Evolutionary conservation across 2,888 invertebrate genomes (phyloP), one percentile per base, ranked within the genome.

Genomic region (Bombylius discolor): DNA sequence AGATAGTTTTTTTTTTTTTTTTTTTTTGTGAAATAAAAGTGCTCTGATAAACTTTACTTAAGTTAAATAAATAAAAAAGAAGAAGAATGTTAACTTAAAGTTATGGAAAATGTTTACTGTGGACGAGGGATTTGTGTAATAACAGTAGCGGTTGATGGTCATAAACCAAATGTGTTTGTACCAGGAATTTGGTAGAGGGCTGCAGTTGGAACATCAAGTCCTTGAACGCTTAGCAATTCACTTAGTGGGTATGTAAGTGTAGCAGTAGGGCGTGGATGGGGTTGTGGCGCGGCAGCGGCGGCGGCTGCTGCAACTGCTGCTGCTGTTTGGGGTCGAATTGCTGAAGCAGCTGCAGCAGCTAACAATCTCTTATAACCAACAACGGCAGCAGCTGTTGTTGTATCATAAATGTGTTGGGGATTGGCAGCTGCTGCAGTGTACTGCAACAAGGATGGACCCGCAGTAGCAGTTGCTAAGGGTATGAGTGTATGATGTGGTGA

Each of bases 151-250:
- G 77, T 79, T 65, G 76, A 70, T 48, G 82, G 80, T 77, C 85
- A 83, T 71, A 87, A 83, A 55, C 85, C 82, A 59, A 86, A 78
- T n/a, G 82, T 77, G 34, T 80, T 79, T 63, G 83, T 81, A 52
- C 85, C 78, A 56, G 85, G 78, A 58, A 82, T 81, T 67, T 87
- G 82, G 70, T 89, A 89, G 52, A 89, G 80, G 23, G 71, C 65
- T 44, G 74, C 74, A 31, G 71, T 66, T 44, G 74, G 74, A 67
- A 84, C 74, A 66, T 84, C 84, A 59, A 85, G 76, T 50, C 83
- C 80, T 64, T 82, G 84, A 55, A 85, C 78, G 48, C 87, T 86
- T 56, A 90, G 78, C 62, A 85, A 73, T 68, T 85, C 85, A 68
- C 80, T 82, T 77, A 85, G 79, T 58, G 82, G 83, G 70, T 85